Evolutionary conservation across 2,113 vertebrate species (phyloP).

Genomic region (Rhynchomys soricoides): DNA sequence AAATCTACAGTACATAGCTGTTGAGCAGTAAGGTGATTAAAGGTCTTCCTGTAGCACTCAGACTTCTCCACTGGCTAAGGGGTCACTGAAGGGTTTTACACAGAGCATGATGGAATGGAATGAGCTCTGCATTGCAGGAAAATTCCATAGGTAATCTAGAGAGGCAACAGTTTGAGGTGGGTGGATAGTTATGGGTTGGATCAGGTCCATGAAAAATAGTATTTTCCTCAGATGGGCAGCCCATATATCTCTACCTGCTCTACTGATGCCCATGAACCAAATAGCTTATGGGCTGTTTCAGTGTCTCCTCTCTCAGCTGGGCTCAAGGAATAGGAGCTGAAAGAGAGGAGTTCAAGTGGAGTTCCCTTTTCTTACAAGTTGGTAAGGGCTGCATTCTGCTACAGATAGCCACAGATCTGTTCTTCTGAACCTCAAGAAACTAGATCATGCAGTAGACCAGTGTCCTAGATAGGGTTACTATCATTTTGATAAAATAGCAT

Average conservation of each 20-base stretch:
- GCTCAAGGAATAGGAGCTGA: neutral
- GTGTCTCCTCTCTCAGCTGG: neutral
- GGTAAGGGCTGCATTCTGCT: neutral
- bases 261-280: neutral
- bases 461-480: neutral
- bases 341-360: neutral
- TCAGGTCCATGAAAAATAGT: neutral
- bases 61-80: neutral
- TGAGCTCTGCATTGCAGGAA: neutral
- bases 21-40: neutral
- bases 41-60: neutral
- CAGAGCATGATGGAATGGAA: too few species aligned
- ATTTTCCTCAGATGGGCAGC: neutral
- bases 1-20: neutral
- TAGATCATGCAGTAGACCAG: neutral
- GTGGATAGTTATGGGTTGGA: neutral
- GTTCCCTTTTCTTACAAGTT: rapidly evolving
- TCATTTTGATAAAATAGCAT: neutral
- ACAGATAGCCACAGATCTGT: neutral
- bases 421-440: neutral
- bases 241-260: neutral
- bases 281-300: neutral
- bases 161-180: neutral
- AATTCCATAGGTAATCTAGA: neutral
- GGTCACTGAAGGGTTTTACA: neutral